Evolutionary conservation across 2,888 invertebrate genomes (phyloP).

Genomic region (Hirtodrosophila duncani): DNA sequence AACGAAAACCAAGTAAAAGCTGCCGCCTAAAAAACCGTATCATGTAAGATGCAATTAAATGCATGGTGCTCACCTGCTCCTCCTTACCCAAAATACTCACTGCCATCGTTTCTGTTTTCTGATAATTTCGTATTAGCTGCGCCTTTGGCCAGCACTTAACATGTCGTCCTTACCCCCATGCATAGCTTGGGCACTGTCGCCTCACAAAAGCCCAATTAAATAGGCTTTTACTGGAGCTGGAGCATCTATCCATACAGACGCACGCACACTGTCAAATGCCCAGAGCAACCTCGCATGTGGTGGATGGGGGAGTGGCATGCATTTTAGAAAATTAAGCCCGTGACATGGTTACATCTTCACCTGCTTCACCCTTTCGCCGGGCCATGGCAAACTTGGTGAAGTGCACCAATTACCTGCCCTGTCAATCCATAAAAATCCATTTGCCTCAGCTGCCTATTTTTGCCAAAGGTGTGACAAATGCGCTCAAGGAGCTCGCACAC

Average conservation of each 20-base stretch:
- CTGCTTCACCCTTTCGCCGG: constrained; percentile 5
- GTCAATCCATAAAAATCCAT: constrained; percentile 73
- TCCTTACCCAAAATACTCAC: not conserved
- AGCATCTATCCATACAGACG: constrained; percentile 24
- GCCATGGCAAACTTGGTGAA: constrained; percentile 8
- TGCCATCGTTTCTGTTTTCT: not conserved
- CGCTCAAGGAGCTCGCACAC: constrained; percentile 58
- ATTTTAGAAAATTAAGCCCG: constrained; percentile 36
- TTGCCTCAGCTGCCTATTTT: constrained; percentile 36
- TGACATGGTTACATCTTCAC: constrained; percentile 2
- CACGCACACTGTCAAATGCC: constrained; percentile 8
- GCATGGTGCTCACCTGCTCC: constrained; percentile 9
- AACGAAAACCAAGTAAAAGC: not conserved
- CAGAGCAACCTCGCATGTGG: no score
- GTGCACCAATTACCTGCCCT: constrained; percentile 67
- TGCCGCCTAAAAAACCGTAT: constrained; percentile 2
- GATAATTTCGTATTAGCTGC: constrained; percentile 62
- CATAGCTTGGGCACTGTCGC: not conserved
- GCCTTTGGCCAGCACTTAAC: constrained; percentile 54
- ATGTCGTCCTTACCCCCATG: constrained; percentile 3
- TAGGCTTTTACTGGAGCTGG: constrained; percentile 50
- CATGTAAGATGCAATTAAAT: constrained; percentile 30
- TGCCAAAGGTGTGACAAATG: constrained; percentile 67
- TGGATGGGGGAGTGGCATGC: not conserved
- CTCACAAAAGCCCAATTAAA: constrained; percentile 54